Base-by-base conservation (phyloP, 2,113 vertebrate species). In the Pipa parva region DNA sequence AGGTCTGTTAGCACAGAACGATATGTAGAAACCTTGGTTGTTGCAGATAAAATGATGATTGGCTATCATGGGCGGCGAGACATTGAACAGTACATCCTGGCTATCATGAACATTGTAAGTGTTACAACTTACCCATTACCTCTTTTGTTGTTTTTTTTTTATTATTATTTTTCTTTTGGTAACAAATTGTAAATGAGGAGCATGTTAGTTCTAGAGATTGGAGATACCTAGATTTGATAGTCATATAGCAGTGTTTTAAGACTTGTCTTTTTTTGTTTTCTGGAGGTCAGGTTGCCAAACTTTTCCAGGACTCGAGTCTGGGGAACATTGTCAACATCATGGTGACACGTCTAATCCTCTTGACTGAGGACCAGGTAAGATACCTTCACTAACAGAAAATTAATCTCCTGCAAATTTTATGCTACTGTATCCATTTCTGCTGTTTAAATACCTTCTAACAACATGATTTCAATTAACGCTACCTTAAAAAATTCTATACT, bases 261-360 rank as follows among this genome's bases (percentile, higher is more conserved):
- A 97, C 94, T 95, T 88, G 77, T 91, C 89, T 93, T 96, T 95
- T 92, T 90, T 98, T 99, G 90, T 96, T 98, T 98, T 91, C 92
- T 99, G 95, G 97, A 99, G 97, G 97, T 97, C 97, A 99, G 97
- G 95, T 98, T 97, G 94, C 97, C 94, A 99, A 97, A 98, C 97
- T 99, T 93, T 99, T 98, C 92, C 95, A 98, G 89, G 97, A 99
- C 92, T 97, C 97, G 52, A 99, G 97, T 92, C 93, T 99, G 91
- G 97, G 95, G 86, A 98, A 92, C 82, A 92, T 90, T 87, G 88
- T 99, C 79, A 96, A 97, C 79, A 95, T 98, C 52, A 89, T 98
- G 27, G 97, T 99, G 59, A 98, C 95, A 1, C 88, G 97, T 20
- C 92, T 99, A 72, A 95, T 99, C 76, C 88, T 99, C 62, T 92